phyloP scores from a whole-genome alignment of 2,113 vertebrate genomes.

The Isurus oxyrinchus region DNA sequence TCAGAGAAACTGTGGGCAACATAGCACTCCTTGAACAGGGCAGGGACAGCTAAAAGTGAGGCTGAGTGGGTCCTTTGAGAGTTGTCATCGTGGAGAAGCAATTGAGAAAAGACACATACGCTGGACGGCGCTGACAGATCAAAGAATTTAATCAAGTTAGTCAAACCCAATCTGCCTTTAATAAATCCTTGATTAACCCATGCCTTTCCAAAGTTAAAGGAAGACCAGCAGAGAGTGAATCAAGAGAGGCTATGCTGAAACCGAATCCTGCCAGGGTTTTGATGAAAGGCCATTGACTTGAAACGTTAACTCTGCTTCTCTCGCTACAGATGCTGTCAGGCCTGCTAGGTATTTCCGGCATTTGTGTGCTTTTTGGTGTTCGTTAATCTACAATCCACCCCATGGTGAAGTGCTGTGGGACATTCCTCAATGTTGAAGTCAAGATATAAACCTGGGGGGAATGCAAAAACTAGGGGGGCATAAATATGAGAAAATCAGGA shows the following conservation, averaged over 20 bases:
- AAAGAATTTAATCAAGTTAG: not conserved
- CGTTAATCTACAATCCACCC: not conserved
- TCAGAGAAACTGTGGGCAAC: not conserved
- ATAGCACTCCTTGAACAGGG: not conserved
- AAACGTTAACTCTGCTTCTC: too few relatives aligned
- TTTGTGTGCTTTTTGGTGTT: not conserved
- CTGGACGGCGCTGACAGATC: not conserved
- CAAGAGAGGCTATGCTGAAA: not conserved
- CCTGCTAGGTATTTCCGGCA: not conserved
- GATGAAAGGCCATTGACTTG: not conserved
- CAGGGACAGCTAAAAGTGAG: not conserved
- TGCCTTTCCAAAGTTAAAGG: not conserved
- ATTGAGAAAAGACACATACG: not conserved
- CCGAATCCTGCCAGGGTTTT: not conserved
- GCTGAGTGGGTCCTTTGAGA: not conserved
- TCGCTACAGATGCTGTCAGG: not conserved
- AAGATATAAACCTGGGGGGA: not conserved
- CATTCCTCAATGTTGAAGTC: not conserved
- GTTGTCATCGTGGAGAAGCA: not conserved
- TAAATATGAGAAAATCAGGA: not conserved
- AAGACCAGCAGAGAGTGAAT: not conserved
- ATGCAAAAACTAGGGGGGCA: not conserved
- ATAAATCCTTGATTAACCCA: not conserved
- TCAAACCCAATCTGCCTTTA: too few relatives aligned
- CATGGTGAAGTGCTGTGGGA: not conserved